Conservation (phyloP, 2,797 vertebrate species). For the Tapirus indicus region DNA sequence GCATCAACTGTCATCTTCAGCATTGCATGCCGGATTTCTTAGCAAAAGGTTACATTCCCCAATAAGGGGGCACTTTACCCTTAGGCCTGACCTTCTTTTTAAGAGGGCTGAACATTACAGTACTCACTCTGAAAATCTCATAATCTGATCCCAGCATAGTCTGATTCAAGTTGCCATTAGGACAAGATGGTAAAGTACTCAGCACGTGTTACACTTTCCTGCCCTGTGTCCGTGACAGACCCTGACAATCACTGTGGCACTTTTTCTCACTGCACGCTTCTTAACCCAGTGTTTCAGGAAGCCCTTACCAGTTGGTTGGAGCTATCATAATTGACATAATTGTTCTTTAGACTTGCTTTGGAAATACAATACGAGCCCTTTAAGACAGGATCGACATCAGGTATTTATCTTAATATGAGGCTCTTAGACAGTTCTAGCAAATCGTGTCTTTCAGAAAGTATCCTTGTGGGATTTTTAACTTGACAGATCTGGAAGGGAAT, state of each 20-base stretch:
- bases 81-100: neutral
- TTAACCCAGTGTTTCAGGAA: neutral
- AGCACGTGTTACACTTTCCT: neutral
- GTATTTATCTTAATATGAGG: slow-evolving; percentile 26
- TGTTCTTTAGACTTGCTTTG: slow-evolving; percentile 20
- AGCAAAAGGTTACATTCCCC: neutral
- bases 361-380: neutral
- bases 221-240: neutral
- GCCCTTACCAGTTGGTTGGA: neutral
- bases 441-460: slow-evolving; percentile 18
- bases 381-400: neutral
- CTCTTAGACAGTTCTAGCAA: neutral
- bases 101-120: neutral
- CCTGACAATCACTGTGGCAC: neutral
- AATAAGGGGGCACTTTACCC: neutral
- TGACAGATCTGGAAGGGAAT: neutral
- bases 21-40: neutral
- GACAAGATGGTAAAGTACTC: neutral
- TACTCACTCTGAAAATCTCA: neutral
- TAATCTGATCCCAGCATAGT: neutral
- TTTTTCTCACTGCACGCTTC: neutral
- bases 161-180: neutral
- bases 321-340: neutral
- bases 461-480: neutral
- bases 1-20: neutral